phyloP scores from a whole-genome alignment of 1,140 invertebrate genomes.

The Heterodera carotae region DNA sequence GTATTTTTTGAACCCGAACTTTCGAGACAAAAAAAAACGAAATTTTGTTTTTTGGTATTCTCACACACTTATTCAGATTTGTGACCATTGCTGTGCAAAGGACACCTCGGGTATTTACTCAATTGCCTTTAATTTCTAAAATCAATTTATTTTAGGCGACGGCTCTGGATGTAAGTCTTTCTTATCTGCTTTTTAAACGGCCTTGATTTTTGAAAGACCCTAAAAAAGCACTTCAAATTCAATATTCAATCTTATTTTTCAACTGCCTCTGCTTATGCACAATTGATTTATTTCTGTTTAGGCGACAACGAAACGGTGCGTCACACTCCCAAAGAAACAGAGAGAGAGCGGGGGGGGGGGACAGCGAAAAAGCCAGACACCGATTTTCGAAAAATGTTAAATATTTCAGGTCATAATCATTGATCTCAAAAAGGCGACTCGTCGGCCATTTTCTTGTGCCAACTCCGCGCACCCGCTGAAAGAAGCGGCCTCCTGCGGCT shows the following conservation, averaged over 20 bases:
- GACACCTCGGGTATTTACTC: constrained; percentile 25
- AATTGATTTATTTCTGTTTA: not conserved
- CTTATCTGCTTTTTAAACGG: too few species aligned
- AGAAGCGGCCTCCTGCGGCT: not conserved
- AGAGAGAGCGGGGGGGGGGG: too few species aligned
- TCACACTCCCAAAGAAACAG: not conserved
- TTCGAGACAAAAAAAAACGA: too few species aligned
- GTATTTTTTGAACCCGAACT: too few species aligned
- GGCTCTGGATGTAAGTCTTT: constrained; percentile 34
- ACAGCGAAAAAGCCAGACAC: too few species aligned
- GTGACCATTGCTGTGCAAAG: constrained; percentile 37
- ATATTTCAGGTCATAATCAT: constrained; percentile 16
- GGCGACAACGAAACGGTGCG: constrained; percentile 32
- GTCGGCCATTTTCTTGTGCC: not conserved
- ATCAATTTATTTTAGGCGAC: constrained; percentile 17
- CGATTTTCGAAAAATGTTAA: not conserved
- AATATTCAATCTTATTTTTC: too few species aligned
- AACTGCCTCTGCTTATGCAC: too few species aligned
- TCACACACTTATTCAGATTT: constrained; percentile 29
- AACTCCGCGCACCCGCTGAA: not conserved
- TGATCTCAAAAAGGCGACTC: constrained; percentile 30
- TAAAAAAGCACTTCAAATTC: not conserved
- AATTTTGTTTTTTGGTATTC: constrained; percentile 25
- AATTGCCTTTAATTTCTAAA: not conserved
- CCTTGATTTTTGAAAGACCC: not conserved